Percentiles rank a stretch among this genome's conserved stretches.
These are phyloP conservation scores for Drosophila lini DNA, from an alignment of 1,140 invertebrate genomes.

Conservation along the genomic window DNA sequence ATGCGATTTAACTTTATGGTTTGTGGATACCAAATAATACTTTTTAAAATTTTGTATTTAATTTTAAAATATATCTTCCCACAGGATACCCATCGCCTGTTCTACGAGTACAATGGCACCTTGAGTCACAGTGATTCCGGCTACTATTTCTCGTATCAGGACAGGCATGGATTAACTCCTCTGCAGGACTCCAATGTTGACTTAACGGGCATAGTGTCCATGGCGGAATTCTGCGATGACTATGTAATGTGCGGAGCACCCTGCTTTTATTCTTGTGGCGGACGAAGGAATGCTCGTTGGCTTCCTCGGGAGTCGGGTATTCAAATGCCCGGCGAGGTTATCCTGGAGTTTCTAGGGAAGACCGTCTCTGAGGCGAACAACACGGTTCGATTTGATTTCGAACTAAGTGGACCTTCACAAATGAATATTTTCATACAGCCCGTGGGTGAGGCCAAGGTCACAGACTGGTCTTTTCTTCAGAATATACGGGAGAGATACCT, in stretches of 20 bases:
- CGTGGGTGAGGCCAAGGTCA: slow-evolving; percentile 85
- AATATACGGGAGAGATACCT: slow-evolving; percentile 85
- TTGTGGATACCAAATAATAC: slow-evolving; percentile 8
- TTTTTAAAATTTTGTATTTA: too few relatives aligned
- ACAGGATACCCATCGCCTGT: slow-evolving; percentile 87
- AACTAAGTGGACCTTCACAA: slow-evolving; percentile 88
- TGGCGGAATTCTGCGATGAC: slow-evolving; percentile 87
- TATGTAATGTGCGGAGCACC: slow-evolving; percentile 91
- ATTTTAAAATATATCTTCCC: slow-evolving; percentile 12
- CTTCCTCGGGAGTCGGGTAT: slow-evolving; percentile 48
- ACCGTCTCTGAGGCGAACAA: slow-evolving; percentile 19
- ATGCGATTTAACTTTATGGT: slow-evolving; percentile 89
- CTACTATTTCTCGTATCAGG: slow-evolving; percentile 89
- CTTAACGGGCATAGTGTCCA: slow-evolving; percentile 85
- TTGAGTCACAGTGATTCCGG: slow-evolving; percentile 86
- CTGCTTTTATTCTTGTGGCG: slow-evolving; percentile 87
- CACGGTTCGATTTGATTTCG: slow-evolving; percentile 53
- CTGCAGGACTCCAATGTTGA: slow-evolving; percentile 81
- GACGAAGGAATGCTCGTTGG: slow-evolving; percentile 41
- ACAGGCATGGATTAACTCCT: slow-evolving; percentile 87
- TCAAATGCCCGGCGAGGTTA: slow-evolving; percentile 33
- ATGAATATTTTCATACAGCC: slow-evolving; percentile 90
- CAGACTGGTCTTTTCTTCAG: slow-evolving; percentile 87
- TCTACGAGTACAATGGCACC: slow-evolving; percentile 86
- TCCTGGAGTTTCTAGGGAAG: slow-evolving; percentile 48